Percentiles rank a stretch among this genome's conserved stretches.
Evolutionary conservation across 2,113 vertebrate genomes (phyloP).

Genomic region (Apistogramma diplotaenia): DNA sequence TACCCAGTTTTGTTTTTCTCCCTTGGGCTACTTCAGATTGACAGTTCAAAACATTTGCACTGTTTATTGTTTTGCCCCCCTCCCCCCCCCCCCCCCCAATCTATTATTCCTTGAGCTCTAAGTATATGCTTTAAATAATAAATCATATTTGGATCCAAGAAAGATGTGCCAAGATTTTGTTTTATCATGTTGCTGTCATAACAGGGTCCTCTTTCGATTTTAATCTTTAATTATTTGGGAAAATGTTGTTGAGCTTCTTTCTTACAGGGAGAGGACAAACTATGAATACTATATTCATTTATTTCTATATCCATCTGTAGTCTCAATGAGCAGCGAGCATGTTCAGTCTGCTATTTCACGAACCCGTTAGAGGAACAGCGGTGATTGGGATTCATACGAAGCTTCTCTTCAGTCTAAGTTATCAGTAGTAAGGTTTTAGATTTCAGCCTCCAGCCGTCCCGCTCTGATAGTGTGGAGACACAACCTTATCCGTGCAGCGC

Average conservation of each 20-base stretch:
- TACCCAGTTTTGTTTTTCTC: slow-evolving; percentile 58
- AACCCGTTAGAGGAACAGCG: slow-evolving; percentile 1
- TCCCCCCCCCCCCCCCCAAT: neutral
- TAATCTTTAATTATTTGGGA: slow-evolving; percentile 6
- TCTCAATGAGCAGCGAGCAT: neutral
- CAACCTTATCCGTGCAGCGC: slow-evolving; percentile 38
- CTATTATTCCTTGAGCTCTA: slow-evolving; percentile 37
- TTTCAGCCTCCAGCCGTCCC: slow-evolving; percentile 25
- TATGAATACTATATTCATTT: neutral
- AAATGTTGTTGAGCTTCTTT: neutral
- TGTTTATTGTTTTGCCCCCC: slow-evolving; percentile 67
- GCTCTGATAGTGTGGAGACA: slow-evolving; percentile 18
- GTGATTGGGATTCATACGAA: slow-evolving; percentile 28
- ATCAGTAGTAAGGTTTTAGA: slow-evolving; percentile 50
- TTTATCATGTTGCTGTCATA: slow-evolving; percentile 28
- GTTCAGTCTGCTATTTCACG: neutral
- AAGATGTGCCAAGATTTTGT: slow-evolving; percentile 25
- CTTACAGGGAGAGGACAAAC: neutral
- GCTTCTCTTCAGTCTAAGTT: slow-evolving; percentile 13
- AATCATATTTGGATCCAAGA: slow-evolving; percentile 47
- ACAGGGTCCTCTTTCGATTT: slow-evolving; percentile 22
- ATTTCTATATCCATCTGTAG: neutral
- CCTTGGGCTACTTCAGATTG: slow-evolving; percentile 59
- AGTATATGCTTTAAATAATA: slow-evolving; percentile 68
- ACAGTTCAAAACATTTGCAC: slow-evolving; percentile 62